Percentiles rank a stretch among this genome's conserved stretches.
Evolutionary conservation across 2,113 vertebrate genomes (phyloP).

Genomic region (Pelvicachromis taeniatus): DNA sequence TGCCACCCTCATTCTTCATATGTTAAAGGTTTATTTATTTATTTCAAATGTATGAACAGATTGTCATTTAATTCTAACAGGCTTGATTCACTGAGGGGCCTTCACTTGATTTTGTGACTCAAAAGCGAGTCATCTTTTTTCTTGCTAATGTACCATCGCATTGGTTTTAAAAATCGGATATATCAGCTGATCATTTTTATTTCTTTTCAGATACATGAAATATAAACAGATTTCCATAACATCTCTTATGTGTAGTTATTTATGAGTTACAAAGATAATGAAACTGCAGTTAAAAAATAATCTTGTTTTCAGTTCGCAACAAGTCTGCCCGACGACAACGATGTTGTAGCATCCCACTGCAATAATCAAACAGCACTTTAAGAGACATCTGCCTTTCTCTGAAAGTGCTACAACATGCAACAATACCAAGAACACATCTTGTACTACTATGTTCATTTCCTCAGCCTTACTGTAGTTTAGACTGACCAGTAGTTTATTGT

Average conservation of each 20-base stretch:
- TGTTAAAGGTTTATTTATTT: not conserved
- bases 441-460: not conserved
- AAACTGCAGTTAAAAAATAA: not conserved
- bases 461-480: not conserved
- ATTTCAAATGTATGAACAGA: not conserved
- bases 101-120: not conserved
- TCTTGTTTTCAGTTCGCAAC: not conserved
- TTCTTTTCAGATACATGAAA: not conserved
- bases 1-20: not conserved
- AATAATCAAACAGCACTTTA: not conserved
- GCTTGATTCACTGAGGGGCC: not conserved
- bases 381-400: not conserved
- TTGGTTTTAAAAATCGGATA: not conserved
- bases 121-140: not conserved
- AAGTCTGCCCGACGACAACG: not conserved
- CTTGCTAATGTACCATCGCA: not conserved
- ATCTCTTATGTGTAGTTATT: not conserved
- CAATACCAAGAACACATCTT: not conserved
- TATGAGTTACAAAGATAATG: not conserved
- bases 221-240: not conserved
- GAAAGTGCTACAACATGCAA: not conserved
- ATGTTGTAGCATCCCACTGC: too few relatives aligned
- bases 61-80: not conserved
- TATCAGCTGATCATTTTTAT: not conserved
- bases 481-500: not conserved